These are phyloP conservation scores for Protosalanx chinensis DNA, from an alignment of 2,797 vertebrate genomes.

Conservation along the genomic window DNA sequence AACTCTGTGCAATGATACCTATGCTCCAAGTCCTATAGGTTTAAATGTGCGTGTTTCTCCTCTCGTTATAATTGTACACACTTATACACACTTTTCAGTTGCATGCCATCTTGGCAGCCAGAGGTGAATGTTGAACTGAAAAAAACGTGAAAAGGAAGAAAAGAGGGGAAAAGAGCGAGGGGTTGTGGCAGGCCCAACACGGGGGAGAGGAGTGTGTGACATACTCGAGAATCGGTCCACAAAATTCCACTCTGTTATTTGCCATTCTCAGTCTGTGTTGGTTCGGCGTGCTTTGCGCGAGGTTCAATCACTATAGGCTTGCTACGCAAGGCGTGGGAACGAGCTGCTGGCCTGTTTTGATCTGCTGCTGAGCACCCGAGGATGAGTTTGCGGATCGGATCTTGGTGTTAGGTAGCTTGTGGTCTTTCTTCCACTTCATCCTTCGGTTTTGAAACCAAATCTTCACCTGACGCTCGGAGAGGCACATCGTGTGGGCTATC, in stretches of 20 bases:
- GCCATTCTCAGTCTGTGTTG: slow-evolving; percentile 73
- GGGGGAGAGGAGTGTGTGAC: slow-evolving; percentile 76
- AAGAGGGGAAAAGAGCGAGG: slow-evolving; percentile 46
- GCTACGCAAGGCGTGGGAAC: slow-evolving; percentile 79
- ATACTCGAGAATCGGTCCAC: slow-evolving; percentile 73
- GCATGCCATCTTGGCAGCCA: slow-evolving; percentile 58
- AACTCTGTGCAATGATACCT: slow-evolving; percentile 55
- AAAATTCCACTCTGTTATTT: slow-evolving; percentile 69
- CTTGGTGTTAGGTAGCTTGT: slow-evolving; percentile 99
- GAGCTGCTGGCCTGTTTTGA: slow-evolving; percentile 90
- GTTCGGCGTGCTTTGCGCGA: slow-evolving; percentile 32
- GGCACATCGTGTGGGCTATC: slow-evolving; percentile 95
- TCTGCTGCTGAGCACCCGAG: slow-evolving; percentile 76
- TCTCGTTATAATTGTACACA: slow-evolving; percentile 55
- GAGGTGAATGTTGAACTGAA: slow-evolving; percentile 71
- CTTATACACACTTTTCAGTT: slow-evolving; percentile 56
- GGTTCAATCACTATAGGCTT: slow-evolving; percentile 71
- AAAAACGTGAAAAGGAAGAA: slow-evolving; percentile 49
- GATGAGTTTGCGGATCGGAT: slow-evolving; percentile 85
- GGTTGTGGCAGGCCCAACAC: slow-evolving; percentile 61
- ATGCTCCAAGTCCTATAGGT: slow-evolving; percentile 61
- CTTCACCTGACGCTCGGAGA: slow-evolving; percentile 98
- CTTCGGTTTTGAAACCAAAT: slow-evolving; percentile 99
- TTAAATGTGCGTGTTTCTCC: slow-evolving; percentile 67
- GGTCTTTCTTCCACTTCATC: slow-evolving; percentile 99